Evolutionary conservation across 64 coral and sea anemone genomes (phyloP).

Genomic region (Pocillopora verrucosa): DNA sequence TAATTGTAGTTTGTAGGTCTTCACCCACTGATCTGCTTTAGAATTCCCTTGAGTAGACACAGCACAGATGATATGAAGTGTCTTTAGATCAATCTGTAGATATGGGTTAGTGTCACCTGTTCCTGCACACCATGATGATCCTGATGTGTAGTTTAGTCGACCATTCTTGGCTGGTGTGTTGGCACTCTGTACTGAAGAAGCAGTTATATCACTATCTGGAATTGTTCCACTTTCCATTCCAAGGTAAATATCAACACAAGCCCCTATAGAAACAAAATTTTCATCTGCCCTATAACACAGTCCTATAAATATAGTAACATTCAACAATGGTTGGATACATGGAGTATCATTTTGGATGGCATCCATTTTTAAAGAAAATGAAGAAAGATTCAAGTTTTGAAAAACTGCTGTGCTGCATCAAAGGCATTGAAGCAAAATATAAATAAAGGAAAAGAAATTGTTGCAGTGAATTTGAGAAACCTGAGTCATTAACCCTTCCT

Average conservation of each 20-base stretch:
- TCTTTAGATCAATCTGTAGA: slow-evolving; percentile 42
- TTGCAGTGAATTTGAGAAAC: no score
- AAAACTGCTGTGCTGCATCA: no score
- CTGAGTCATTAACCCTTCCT: no score
- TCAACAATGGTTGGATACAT: no score
- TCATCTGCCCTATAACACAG: no score
- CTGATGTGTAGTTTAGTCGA: no score
- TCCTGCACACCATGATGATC: slow-evolving; percentile 28
- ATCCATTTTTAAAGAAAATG: no score
- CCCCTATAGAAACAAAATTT: background rate
- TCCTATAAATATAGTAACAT: background rate
- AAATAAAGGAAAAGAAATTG: no score
- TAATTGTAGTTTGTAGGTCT: slow-evolving; percentile 40
- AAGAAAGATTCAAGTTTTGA: no score
- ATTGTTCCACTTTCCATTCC: slow-evolving; percentile 10
- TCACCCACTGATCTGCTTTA: slow-evolving; percentile 42
- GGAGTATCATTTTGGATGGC: no score
- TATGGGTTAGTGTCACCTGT: slow-evolving; percentile 29
- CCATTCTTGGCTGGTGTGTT: no score
- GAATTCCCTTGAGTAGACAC: slow-evolving; percentile 22
- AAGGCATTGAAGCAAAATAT: no score
- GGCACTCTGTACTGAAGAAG: background rate
- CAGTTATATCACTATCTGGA: slow-evolving; percentile 4
- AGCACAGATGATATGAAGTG: slow-evolving; percentile 39
- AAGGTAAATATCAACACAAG: slow-evolving; percentile 5